Conservation (phyloP, 2,113 vertebrate genomes). For the Rhinoptilus africanus region DNA sequence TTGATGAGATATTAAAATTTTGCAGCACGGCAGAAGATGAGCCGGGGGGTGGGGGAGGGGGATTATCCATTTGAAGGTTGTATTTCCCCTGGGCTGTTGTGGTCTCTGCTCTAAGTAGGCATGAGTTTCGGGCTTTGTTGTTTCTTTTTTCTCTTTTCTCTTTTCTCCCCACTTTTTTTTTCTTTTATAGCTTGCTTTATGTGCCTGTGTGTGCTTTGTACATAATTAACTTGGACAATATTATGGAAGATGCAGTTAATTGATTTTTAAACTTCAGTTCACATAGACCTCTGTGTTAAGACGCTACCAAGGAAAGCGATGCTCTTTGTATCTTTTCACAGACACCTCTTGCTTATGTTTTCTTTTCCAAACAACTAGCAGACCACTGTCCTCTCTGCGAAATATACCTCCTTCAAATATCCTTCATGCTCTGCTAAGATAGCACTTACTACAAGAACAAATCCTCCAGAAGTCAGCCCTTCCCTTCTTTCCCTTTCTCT, state of each 20-base stretch:
- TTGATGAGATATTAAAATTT: conserved; percentile 68
- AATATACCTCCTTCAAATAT: not conserved
- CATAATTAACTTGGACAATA: conserved; percentile 17
- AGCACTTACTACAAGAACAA: not conserved
- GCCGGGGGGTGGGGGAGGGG: not conserved
- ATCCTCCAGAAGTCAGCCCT: not conserved
- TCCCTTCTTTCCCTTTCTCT: not conserved
- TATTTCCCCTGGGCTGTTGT: conserved; percentile 13
- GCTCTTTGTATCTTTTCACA: not conserved
- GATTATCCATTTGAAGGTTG: conserved; percentile 7
- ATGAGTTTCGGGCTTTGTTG: not conserved
- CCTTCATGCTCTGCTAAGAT: not conserved
- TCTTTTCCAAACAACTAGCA: not conserved
- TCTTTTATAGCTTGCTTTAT: not conserved
- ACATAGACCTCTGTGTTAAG: not conserved
- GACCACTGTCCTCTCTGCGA: not conserved
- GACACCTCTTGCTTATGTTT: not conserved
- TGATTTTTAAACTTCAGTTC: conserved; percentile 52
- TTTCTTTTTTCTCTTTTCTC: accelerated
- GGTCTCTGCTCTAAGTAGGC: not conserved
- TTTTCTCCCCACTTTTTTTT: not conserved
- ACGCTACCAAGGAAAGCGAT: not conserved
- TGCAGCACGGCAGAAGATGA: not conserved
- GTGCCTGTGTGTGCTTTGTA: not conserved
- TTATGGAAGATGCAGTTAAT: not conserved